phyloP scores from a whole-genome alignment of 2,888 invertebrate genomes.

The Drosophila cracens region DNA sequence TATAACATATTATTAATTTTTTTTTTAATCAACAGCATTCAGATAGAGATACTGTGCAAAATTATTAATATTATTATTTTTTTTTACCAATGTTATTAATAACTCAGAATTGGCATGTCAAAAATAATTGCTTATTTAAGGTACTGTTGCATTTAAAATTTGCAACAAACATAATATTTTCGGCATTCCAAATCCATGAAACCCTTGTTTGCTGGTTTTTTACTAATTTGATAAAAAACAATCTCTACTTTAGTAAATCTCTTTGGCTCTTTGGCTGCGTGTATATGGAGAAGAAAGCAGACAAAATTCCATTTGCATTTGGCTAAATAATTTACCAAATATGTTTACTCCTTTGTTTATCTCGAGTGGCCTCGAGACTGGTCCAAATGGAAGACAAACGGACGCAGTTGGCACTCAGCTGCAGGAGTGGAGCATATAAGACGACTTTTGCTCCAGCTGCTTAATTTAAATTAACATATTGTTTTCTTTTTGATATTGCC shows the following conservation, averaged over 20 bases:
- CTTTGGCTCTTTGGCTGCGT: neutral
- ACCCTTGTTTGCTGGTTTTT: neutral
- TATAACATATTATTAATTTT: neutral
- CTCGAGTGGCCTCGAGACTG: slow-evolving; percentile 45
- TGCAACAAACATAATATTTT: neutral
- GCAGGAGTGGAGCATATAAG: neutral
- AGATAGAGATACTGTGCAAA: neutral
- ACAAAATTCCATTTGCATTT: slow-evolving; percentile 55
- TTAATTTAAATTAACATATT: slow-evolving; percentile 53
- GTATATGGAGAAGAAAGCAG: slow-evolving; percentile 20
- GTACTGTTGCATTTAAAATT: neutral
- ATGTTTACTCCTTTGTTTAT: slow-evolving; percentile 34
- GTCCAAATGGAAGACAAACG: slow-evolving; percentile 61
- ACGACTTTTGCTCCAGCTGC: slow-evolving; percentile 22
- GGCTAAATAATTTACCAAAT: slow-evolving; percentile 60
- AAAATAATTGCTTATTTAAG: neutral
- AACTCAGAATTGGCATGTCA: too few species aligned
- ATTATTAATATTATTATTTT: too few species aligned
- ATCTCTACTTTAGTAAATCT: slow-evolving; percentile 1
- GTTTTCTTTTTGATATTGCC: slow-evolving; percentile 40
- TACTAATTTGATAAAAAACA: slow-evolving; percentile 32
- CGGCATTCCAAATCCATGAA: neutral
- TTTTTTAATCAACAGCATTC: neutral
- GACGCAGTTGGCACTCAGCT: slow-evolving; percentile 32
- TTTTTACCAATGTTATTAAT: too few species aligned